Conservation (phyloP, 2,888 invertebrate species). For the Drosophila paramelanica region DNA sequence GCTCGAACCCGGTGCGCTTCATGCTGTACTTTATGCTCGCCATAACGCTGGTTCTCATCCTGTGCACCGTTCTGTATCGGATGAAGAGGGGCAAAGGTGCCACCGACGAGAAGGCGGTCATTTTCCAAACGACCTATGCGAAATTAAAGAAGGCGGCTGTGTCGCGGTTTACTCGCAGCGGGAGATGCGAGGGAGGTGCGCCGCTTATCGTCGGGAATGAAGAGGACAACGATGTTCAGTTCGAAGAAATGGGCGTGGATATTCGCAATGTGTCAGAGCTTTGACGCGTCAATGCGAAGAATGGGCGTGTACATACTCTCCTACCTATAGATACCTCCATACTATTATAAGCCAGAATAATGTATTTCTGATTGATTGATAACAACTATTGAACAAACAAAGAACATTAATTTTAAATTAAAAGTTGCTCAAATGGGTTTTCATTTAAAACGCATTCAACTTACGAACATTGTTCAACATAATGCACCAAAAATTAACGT, state of each 20-base stretch:
- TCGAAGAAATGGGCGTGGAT: constrained; percentile 60
- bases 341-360: neutral
- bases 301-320: constrained; percentile 10
- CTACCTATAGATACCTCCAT: constrained; percentile 11
- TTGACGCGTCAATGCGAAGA: constrained; percentile 4
- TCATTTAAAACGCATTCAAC: no score
- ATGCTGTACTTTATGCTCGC: constrained; percentile 44
- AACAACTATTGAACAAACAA: neutral
- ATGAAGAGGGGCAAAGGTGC: constrained; percentile 21
- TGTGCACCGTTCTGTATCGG: constrained; percentile 42
- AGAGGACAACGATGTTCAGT: constrained; percentile 23
- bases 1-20: constrained; percentile 25
- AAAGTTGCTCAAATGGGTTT: no score
- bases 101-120: constrained; percentile 46
- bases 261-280: constrained; percentile 40
- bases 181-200: neutral
- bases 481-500: no score
- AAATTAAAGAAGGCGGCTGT: constrained; percentile 26
- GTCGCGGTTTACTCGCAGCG: neutral
- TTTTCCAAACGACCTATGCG: constrained; percentile 36
- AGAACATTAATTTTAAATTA: neutral
- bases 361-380: neutral
- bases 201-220: constrained; percentile 31
- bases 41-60: constrained; percentile 36
- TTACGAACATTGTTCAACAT: no score